phyloP scores from a whole-genome alignment of 30 jellyfish, hydroid and myxozoan genomes.

The Rhopilema esculentum region DNA sequence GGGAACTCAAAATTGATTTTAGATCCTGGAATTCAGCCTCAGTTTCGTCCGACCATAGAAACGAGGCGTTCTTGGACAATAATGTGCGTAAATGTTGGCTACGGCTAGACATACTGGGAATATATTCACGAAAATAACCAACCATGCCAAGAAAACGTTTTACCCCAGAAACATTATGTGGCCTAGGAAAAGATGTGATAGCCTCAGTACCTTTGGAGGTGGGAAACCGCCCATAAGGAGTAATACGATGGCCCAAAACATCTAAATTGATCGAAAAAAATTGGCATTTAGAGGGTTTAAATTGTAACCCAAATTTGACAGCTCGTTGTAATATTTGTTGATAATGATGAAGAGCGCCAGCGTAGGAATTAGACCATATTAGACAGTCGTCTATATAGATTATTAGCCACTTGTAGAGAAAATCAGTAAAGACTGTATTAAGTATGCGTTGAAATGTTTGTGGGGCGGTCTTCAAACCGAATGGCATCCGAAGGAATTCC shows the following conservation, averaged over 20 bases:
- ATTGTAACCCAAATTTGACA: constrained; percentile 33
- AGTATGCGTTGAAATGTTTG: constrained; percentile 47
- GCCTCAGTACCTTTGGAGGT: constrained; percentile 48
- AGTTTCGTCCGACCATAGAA: constrained; percentile 20
- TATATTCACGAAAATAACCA: constrained; percentile 48
- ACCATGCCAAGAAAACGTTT: no score
- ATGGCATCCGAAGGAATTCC: constrained; percentile 53
- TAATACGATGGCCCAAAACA: no score
- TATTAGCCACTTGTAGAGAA: constrained; percentile 23
- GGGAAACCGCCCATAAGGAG: constrained; percentile 59
- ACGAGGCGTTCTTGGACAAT: constrained; percentile 33
- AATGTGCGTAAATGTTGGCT: constrained; percentile 14
- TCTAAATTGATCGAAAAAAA: constrained; percentile 33
- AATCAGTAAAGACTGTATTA: constrained; percentile 31
- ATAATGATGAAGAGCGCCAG: constrained; percentile 32
- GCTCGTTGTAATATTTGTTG: constrained; percentile 27
- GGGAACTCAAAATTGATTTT: constrained; percentile 3
- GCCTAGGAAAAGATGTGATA: constrained; percentile 22
- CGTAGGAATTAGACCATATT: constrained; percentile 31
- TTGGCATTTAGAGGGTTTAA: constrained; percentile 49
- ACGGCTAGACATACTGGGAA: constrained; percentile 20
- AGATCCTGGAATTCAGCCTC: constrained; percentile 44
- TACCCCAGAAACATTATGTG: constrained; percentile 12
- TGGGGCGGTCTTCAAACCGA: constrained; percentile 50
- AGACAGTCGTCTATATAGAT: constrained; percentile 53